Evolutionary conservation across 2,113 vertebrate genomes (phyloP).

Genomic region (Pluvialis apricaria): DNA sequence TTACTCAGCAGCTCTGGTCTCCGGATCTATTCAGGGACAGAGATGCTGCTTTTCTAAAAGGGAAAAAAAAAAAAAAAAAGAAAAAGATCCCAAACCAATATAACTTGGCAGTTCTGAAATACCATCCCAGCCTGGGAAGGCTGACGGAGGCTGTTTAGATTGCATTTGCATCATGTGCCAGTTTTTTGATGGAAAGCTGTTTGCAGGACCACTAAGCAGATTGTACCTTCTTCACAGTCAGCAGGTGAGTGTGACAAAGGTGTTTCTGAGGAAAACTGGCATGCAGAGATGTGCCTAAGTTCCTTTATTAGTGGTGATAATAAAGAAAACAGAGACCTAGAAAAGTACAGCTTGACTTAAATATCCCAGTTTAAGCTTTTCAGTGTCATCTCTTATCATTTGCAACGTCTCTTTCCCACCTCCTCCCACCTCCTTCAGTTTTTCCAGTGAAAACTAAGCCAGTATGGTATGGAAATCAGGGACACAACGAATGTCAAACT

Average conservation of each 20-base stretch:
- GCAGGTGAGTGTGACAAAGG: neutral
- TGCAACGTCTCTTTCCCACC: neutral
- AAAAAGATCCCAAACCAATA: neutral
- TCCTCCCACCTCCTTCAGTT: constrained; percentile 36
- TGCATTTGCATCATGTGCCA: neutral
- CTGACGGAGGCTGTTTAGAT: neutral
- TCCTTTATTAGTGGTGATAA: neutral
- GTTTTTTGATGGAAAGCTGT: neutral
- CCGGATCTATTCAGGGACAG: constrained; percentile 24
- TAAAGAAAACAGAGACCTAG: neutral
- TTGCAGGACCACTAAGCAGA: neutral
- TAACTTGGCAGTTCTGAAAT: neutral
- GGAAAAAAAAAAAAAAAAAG: too few relatives aligned
- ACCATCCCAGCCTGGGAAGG: neutral
- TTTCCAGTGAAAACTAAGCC: constrained; percentile 33
- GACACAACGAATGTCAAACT: constrained; percentile 22
- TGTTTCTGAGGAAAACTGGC: neutral
- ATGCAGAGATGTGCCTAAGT: neutral
- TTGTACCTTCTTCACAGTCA: neutral
- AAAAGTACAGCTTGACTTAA: neutral
- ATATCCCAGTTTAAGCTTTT: neutral
- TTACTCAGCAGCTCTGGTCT: constrained; percentile 31
- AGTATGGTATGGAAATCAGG: constrained; percentile 49
- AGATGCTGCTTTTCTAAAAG: constrained; percentile 22
- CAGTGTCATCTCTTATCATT: constrained; percentile 3